Percentiles rank a stretch among this genome's conserved stretches.
phyloP scores from a whole-genome alignment of 92 coral and sea anemone species.

The Actinernus sp. region DNA sequence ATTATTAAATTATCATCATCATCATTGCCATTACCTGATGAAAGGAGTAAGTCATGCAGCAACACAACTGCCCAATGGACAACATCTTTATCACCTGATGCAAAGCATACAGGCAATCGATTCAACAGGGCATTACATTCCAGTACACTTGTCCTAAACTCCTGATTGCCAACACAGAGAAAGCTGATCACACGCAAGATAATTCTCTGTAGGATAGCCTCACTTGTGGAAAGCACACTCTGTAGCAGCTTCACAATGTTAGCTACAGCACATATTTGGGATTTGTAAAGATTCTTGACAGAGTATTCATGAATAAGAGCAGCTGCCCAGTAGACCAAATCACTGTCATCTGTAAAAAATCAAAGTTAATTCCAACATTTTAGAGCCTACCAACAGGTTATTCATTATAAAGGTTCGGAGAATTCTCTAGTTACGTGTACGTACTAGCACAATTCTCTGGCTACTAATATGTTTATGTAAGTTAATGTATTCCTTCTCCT shows the following conservation, averaged over 20 bases:
- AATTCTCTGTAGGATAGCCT: constrained; percentile 89
- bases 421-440: too few relatives aligned
- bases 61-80: constrained; percentile 95
- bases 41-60: constrained; percentile 85
- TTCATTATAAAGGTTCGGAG: too few relatives aligned
- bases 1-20: not conserved
- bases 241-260: constrained; percentile 81
- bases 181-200: constrained; percentile 89
- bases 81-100: constrained; percentile 94
- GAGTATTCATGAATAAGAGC: constrained; percentile 95
- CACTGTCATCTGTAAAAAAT: constrained; percentile 80
- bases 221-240: constrained; percentile 88
- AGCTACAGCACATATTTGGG: constrained; percentile 84
- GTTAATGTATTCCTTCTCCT: too few relatives aligned
- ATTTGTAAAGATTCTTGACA: constrained; percentile 73
- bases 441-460: too few relatives aligned
- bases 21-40: constrained; percentile 70
- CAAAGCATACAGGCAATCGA: constrained; percentile 87
- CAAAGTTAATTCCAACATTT: too few relatives aligned
- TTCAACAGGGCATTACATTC: constrained; percentile 72
- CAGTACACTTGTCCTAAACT: constrained; percentile 62
- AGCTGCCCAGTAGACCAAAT: constrained; percentile 96
- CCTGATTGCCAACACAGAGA: constrained; percentile 83
- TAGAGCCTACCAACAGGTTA: too few relatives aligned
- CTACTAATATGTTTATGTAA: too few relatives aligned